Conservation (phyloP, 2,113 vertebrate species). For the Rafetus swinhoei region DNA sequence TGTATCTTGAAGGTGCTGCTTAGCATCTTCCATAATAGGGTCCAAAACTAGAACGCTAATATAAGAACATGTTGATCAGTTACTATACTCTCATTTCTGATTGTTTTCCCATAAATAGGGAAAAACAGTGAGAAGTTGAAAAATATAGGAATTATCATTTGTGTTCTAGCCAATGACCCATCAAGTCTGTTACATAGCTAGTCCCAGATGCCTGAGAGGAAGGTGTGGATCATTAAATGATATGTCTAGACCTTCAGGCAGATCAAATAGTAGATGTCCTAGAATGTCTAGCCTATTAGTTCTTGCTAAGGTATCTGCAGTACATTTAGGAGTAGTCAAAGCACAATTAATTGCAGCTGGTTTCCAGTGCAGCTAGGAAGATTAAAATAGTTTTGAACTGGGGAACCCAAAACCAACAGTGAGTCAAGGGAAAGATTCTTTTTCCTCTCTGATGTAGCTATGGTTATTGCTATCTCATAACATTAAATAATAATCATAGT, state of each 20-base stretch:
- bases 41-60: background rate
- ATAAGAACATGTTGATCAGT: background rate
- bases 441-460: background rate
- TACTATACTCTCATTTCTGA: background rate
- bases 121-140: background rate
- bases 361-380: background rate
- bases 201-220: background rate
- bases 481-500: rapidly evolving
- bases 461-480: background rate
- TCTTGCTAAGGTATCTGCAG: background rate
- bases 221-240: background rate
- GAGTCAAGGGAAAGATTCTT: rapidly evolving
- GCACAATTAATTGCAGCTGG: rapidly evolving
- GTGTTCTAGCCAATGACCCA: background rate
- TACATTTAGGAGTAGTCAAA: background rate
- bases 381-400: background rate
- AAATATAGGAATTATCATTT: rapidly evolving
- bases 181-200: background rate
- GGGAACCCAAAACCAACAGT: background rate
- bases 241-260: background rate
- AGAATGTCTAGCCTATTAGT: background rate
- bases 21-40: background rate
- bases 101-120: background rate
- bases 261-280: background rate
- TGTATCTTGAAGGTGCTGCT: background rate